Conservation (phyloP, 2,113 vertebrate species). For the Dipodomys stephensi region DNA sequence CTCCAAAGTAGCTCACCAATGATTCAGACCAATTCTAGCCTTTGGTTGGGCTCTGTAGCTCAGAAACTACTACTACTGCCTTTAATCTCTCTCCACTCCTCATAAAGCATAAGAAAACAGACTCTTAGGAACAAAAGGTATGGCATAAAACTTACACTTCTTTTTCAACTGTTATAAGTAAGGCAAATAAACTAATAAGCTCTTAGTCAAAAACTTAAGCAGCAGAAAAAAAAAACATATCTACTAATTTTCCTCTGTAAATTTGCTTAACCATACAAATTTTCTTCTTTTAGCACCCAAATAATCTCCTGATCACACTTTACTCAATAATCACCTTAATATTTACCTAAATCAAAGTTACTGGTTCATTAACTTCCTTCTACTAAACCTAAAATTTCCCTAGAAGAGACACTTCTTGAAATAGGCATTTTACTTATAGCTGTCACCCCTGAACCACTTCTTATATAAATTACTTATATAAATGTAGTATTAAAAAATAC, state of each 20-base stretch:
- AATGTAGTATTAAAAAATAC: neutral
- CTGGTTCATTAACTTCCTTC: constrained; percentile 39
- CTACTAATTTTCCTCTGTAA: constrained; percentile 26
- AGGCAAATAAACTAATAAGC: neutral
- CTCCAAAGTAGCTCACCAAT: neutral
- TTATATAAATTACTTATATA: neutral
- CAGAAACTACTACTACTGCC: neutral
- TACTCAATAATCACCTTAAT: constrained; percentile 48
- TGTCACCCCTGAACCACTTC: neutral
- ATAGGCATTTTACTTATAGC: neutral
- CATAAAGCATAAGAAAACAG: neutral
- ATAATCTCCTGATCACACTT: constrained; percentile 32
- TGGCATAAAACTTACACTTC: constrained; percentile 24
- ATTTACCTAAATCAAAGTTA: neutral
- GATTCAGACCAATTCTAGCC: neutral
- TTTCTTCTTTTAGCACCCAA: constrained; percentile 22
- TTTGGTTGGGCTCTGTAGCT: neutral
- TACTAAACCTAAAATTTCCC: constrained; percentile 33
- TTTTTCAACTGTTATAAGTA: constrained; percentile 26
- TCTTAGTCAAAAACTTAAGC: constrained; percentile 21
- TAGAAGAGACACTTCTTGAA: neutral
- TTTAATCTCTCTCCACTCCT: neutral
- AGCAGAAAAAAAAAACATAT: constrained; percentile 5
- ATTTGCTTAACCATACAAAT: constrained; percentile 6
- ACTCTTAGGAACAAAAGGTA: neutral